Base-by-base conservation (phyloP, 2,888 invertebrate genomes). In the Calameuta idolon region DNA sequence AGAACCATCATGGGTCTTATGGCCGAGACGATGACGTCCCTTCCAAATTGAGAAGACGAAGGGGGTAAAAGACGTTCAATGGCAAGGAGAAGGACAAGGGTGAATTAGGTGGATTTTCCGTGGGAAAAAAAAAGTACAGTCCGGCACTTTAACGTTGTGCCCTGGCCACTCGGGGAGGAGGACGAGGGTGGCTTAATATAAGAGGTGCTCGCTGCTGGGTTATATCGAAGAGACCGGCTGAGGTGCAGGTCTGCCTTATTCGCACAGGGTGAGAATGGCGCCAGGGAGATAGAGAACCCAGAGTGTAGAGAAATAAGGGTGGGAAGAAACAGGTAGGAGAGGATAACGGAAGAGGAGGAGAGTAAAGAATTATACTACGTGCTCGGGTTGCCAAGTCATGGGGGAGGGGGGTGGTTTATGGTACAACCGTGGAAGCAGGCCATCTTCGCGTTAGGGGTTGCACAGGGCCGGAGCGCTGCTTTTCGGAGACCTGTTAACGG, bases 291-390 rank as follows among this genome's bases (percentile, higher is more conserved):
- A 71, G 74, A 71, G 74, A 79, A 80, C 80, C 79, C 81, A 69
- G 78, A 77, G 81, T 75, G 77, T 78, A 76, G 79, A 78, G 77
- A 69, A 77, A 80, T 77, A 79, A 78, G 73, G 79, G 74, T 79
- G 80, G 37, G 69, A 68, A 12, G 35, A 15, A 40, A 74, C 40
- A 79, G 73, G 77, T 80, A 81, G 78, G 80, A 81, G 80, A 79
- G 34, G 35, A 69, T 55, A 69, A 69, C 40, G 33, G 77, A 35
- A 33, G 31, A 15, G 40, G 31, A 73, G 73, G 75, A 75, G 78
- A 75, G 83, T 86, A 86, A 88, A 87, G 86, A 88, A 87, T 88
- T 87, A 86, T 83, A 82, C 84, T 88, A 88, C 87, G 88, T 88
- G 87, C 83, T 79, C 79, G 76, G 88, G 82, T 82, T 87, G 83